A percentile compares a stretch with the other conserved stretches of the same genome.
Evolutionary conservation across 2,113 vertebrate genomes (phyloP).

Genomic region (Casuarius casuarius): DNA sequence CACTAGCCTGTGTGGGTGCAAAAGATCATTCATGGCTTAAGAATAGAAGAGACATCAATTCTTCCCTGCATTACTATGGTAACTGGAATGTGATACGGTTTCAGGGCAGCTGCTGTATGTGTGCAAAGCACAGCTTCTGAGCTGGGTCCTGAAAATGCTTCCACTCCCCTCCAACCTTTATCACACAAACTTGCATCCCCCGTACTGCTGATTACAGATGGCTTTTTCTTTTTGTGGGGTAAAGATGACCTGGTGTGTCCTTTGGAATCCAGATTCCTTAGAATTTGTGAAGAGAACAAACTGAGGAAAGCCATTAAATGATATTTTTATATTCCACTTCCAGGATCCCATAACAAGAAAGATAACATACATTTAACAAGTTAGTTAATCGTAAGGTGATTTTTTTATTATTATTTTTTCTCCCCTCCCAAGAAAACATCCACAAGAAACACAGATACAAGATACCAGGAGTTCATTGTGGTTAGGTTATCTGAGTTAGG

Average conservation of each 20-base stretch:
- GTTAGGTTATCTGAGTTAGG: background rate
- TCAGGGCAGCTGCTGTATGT: background rate
- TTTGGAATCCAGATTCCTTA: background rate
- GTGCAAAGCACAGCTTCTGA: background rate
- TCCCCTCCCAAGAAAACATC: background rate
- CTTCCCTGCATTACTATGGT: slow-evolving; percentile 19
- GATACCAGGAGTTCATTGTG: background rate
- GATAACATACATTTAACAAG: background rate
- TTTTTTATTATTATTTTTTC: background rate
- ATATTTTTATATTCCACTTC: background rate
- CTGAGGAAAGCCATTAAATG: background rate
- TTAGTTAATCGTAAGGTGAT: background rate
- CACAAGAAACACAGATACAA: background rate
- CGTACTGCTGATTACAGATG: background rate
- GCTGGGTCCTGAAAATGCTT: background rate
- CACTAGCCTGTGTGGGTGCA: background rate
- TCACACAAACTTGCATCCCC: background rate
- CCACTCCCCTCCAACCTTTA: background rate
- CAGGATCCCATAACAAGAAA: background rate
- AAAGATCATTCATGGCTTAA: background rate
- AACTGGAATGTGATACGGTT: background rate
- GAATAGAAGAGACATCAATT: background rate
- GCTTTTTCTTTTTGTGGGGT: background rate
- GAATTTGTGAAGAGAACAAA: background rate
- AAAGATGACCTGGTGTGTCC: background rate